Evolutionary conservation across 2,888 invertebrate species (phyloP).

Genomic region (Xylota sylvarum): DNA sequence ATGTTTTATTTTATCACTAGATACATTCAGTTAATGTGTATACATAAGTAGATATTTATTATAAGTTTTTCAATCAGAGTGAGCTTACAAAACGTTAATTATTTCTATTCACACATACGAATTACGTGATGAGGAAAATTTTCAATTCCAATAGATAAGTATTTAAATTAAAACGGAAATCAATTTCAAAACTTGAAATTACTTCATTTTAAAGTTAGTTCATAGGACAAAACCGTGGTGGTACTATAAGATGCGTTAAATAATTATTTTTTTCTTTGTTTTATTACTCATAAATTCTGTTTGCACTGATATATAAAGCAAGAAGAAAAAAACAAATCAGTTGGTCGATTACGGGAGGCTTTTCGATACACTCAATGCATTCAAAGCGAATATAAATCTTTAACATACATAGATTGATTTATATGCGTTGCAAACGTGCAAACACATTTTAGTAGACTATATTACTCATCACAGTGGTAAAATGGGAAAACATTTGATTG

Average conservation of each 20-base stretch:
- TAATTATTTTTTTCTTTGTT: constrained; percentile 28
- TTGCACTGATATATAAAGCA: constrained; percentile 9
- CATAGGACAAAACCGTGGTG: constrained; percentile 26
- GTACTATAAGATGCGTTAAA: constrained; percentile 11
- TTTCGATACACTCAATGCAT: not conserved
- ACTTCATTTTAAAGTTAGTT: constrained; percentile 25
- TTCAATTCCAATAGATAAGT: constrained; percentile 25
- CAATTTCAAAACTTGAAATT: constrained; percentile 35
- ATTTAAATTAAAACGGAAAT: constrained; percentile 28
- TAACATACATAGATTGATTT: not conserved
- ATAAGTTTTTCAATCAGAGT: not conserved
- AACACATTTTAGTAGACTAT: not conserved
- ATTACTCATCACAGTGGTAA: constrained; percentile 5
- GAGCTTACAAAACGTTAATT: constrained; percentile 11
- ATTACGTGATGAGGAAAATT: constrained; percentile 1
- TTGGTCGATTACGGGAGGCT: not conserved
- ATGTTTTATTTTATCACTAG: not conserved
- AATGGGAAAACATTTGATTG: constrained; percentile 14
- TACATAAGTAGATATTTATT: not conserved
- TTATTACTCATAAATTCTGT: constrained; percentile 22
- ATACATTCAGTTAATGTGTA: constrained; percentile 3
- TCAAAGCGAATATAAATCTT: not conserved
- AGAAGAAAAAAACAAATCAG: not conserved
- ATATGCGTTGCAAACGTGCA: constrained; percentile 11
- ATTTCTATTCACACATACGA: constrained; percentile 8